phyloP scores from a whole-genome alignment of 1,140 invertebrate species.

The Melanaphis sacchari region DNA sequence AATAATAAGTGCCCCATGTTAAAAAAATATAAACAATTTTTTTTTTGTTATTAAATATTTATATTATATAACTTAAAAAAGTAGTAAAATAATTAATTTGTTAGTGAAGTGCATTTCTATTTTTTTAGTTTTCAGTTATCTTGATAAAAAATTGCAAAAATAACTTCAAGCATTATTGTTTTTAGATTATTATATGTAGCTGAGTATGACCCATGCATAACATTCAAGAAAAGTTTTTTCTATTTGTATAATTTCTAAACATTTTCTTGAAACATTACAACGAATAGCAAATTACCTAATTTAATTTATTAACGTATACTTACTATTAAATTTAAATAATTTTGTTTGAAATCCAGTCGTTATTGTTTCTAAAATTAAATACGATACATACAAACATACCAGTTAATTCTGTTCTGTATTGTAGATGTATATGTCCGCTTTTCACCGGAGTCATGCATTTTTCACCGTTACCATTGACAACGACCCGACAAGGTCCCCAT shows the following conservation, averaged over 20 bases:
- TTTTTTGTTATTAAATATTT: too few species aligned
- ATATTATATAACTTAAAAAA: background rate
- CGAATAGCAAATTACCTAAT: background rate
- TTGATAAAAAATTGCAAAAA: background rate
- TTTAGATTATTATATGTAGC: background rate
- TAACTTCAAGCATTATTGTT: background rate
- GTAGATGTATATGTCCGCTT: background rate
- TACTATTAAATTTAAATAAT: background rate
- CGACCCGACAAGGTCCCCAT: slow-evolving; percentile 4
- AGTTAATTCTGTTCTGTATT: background rate
- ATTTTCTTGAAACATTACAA: background rate
- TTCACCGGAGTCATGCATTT: slow-evolving; percentile 18
- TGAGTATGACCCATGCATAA: background rate
- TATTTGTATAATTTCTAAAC: background rate
- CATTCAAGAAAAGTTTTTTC: background rate
- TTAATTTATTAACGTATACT: background rate
- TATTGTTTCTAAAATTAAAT: background rate
- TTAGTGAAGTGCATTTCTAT: background rate
- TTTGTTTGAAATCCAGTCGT: background rate
- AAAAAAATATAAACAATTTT: too few species aligned
- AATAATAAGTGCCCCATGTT: too few species aligned
- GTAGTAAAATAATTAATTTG: too few species aligned
- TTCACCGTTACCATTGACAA: slow-evolving; percentile 39
- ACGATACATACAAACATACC: background rate
- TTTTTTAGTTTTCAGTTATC: background rate